These are phyloP conservation scores for Oegoconia quadripuncta DNA, from an alignment of 2,888 invertebrate genomes.

Conservation along the genomic window DNA sequence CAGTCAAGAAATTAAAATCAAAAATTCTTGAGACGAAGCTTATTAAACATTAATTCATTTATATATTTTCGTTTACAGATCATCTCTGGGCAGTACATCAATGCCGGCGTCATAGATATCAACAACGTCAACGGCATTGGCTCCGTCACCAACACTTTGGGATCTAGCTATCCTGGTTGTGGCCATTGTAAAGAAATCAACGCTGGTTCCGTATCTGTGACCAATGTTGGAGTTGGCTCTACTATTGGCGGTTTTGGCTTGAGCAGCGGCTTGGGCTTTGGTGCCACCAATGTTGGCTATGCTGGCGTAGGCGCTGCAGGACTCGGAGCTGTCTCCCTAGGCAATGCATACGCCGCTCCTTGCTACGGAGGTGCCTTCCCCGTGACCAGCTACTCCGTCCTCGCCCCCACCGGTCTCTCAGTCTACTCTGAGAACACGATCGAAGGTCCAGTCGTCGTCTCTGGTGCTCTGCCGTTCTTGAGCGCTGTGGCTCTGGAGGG, in stretches of 20 bases:
- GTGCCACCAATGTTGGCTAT: too few species aligned
- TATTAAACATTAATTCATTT: too few species aligned
- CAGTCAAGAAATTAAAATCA: neutral
- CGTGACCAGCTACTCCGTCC: constrained; percentile 20
- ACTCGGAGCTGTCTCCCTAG: too few species aligned
- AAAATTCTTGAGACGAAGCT: too few species aligned
- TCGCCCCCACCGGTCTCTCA: constrained; percentile 26
- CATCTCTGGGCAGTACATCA: neutral
- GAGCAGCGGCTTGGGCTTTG: too few species aligned
- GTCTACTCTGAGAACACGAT: constrained; percentile 37
- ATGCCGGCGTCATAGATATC: neutral
- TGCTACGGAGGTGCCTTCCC: constrained; percentile 10
- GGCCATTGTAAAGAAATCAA: too few species aligned
- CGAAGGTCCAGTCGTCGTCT: constrained; percentile 34
- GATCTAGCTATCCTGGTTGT: too few species aligned
- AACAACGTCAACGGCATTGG: neutral
- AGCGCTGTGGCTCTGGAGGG: constrained; percentile 38
- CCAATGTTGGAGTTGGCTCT: too few species aligned
- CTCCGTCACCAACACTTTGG: neutral
- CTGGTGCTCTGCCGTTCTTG: constrained; percentile 40
- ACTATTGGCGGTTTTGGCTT: too few species aligned
- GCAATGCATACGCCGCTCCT: too few species aligned
- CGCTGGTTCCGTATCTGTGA: too few species aligned
- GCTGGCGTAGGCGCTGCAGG: too few species aligned
- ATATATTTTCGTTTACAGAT: neutral